Evolutionary conservation across 2,797 vertebrate genomes (phyloP), one percentile per base, ranked within the genome.

Genomic region (Eulemur mongoz): DNA sequence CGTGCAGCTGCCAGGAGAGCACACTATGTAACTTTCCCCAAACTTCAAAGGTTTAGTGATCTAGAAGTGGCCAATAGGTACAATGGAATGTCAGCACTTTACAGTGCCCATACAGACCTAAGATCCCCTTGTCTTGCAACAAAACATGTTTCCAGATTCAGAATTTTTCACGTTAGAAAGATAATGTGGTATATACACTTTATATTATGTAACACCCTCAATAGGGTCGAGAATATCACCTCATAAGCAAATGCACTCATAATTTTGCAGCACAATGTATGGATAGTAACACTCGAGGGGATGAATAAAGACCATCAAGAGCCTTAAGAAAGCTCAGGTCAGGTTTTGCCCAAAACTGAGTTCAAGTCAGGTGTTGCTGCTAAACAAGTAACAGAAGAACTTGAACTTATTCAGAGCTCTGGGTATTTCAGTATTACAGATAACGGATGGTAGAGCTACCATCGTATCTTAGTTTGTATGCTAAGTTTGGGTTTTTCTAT

Each of bases 401-500:
- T 14, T 69, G 32, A 94, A 75, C 63, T 91, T 79, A 93, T 54
- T 72, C 93, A 61, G 92, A 82, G 75, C 22, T 78, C 73, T 75
- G 52, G 79, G 50, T 52, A 89, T 79, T 86, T 75, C 50, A 63
- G 69, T 96, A 93, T 27, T 73, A 20, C 48, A 78, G 48, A 84
- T 50, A 94, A 88, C 7, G 30, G 67, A 70, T 25, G n/a, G 89
- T 17, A 12, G 54, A 72, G 38, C 57, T 82, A 67, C 38, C 57
- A 89, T 40, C 59, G 1, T 18, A 93, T 63, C 83, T 75, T 83
- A 89, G 93, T 86, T 70, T 30, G 50, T 82, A 79, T 70, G 91
- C 38, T 94, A 72, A 96, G 17, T 92, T 89, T 95, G 79, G 22
- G 50, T 86, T 85, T 93, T 84, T 92, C 72, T 59, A 78, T 59